Evolutionary conservation across 2,113 vertebrate species (phyloP).

Genomic region (Oreochromis aureus): DNA sequence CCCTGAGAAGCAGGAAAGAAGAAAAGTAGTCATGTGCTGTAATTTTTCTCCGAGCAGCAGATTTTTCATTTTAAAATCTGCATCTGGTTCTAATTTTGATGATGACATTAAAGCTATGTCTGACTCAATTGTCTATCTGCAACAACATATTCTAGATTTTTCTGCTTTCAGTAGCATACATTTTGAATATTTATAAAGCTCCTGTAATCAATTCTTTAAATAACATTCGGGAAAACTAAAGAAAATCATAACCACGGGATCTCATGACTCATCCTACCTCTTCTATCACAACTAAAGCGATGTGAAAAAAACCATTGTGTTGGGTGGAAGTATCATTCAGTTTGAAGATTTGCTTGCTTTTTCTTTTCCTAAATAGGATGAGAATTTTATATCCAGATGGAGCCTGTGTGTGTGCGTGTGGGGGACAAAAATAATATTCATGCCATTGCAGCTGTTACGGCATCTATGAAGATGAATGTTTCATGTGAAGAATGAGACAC

Average conservation of each 20-base stretch:
- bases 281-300: neutral
- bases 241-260: neutral
- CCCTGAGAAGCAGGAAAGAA: neutral
- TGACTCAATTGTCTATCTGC: neutral
- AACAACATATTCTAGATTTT: neutral
- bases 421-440: neutral
- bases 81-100: neutral
- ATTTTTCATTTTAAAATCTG: neutral
- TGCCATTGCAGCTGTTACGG: neutral
- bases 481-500: neutral
- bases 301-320: neutral
- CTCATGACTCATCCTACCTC: slow-evolving; percentile 23
- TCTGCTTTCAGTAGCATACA: neutral
- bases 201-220: neutral
- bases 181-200: slow-evolving; percentile 38
- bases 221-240: neutral
- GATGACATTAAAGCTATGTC: neutral
- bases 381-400: slow-evolving; percentile 11
- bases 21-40: neutral
- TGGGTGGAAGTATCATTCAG: neutral
- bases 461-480: neutral
- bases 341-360: neutral
- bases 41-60: neutral
- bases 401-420: neutral
- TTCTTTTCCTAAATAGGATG: neutral